Conservation (phyloP, 2,888 invertebrate species). For the Mechanitis mazaeus region DNA sequence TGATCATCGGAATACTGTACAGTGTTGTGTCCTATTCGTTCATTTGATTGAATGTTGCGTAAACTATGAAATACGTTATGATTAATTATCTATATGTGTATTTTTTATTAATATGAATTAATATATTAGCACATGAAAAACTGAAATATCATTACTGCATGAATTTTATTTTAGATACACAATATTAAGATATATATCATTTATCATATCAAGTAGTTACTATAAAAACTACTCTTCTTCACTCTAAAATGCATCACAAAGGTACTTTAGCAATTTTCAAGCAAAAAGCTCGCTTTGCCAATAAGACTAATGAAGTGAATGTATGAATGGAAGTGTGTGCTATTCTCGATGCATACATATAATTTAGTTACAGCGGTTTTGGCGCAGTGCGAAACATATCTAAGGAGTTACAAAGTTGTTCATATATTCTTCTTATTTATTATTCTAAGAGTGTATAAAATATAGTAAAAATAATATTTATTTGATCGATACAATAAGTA, state of each 20-base stretch:
- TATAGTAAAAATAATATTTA: too few relatives aligned
- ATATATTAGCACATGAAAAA: too few relatives aligned
- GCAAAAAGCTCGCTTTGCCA: slow-evolving; percentile 26
- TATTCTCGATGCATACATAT: slow-evolving; percentile 31
- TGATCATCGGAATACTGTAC: slow-evolving; percentile 41
- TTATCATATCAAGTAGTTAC: too few relatives aligned
- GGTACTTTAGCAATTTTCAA: neutral
- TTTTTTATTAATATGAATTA: too few relatives aligned
- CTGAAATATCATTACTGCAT: too few relatives aligned
- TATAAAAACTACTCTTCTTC: neutral
- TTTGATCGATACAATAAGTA: too few relatives aligned
- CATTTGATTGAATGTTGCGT: slow-evolving; percentile 60
- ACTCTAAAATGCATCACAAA: neutral
- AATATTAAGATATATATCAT: too few relatives aligned
- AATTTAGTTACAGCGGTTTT: slow-evolving; percentile 16
- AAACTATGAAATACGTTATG: slow-evolving; percentile 43
- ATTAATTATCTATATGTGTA: neutral
- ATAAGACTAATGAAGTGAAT: slow-evolving; percentile 35
- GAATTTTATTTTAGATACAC: too few relatives aligned
- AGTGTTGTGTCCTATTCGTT: slow-evolving; percentile 45
- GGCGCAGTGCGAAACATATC: slow-evolving; percentile 12
- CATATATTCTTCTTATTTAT: neutral
- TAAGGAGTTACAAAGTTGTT: neutral
- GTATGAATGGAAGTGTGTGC: slow-evolving; percentile 34
- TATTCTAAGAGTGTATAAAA: too few relatives aligned